Base-by-base conservation (phyloP, 2,888 invertebrate species). In the Lepidocyrtinus sp. region DNA sequence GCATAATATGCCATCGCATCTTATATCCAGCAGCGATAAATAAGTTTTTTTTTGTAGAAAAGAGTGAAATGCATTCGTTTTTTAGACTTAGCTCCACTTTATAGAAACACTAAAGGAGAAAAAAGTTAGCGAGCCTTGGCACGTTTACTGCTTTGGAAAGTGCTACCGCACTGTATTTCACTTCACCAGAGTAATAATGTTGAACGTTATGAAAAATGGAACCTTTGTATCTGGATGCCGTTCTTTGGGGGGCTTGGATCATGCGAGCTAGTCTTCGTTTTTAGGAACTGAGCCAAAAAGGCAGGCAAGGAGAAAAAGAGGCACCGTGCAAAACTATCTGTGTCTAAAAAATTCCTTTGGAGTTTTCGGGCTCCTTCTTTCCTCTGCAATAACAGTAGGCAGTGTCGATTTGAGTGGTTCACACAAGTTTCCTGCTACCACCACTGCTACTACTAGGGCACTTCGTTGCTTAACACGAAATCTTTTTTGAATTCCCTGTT, bases 131-230 rank as follows among this genome's bases (percentile, higher is more conserved):
- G n/a, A n/a, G n/a, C n/a, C n/a, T 36, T 36, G 36, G 36, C 36
- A 36, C 36, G 36, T 36, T 36, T 36, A 36, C 36, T 36, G 36
- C 36, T n/a, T n/a, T 69, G 59, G 55, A 55, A 69, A 69, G 69
- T 69, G 69, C 69, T 69, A 26, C 69, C 55, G 15, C 17, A 50
- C 65, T n/a, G 46, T 36, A 63, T 50, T 73, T 62, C 72, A 73
- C 63, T 73, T 73, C 64, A 64, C 50, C 72, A 63, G 50, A 15
- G 64, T 73, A 73, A 73, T 73, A 73, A 73, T 64, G 72, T 50
- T 73, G 72, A 73, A 73, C 63, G 63, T 50, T 36, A 12, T 36
- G 36, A 36, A 36, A 36, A 36, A 36, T 36, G 12, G 36, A 12
- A 36, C 36, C 12, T 36, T 36, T 36, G 36, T 36, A n/a, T n/a